Evolutionary conservation across 2,113 vertebrate species (phyloP).

Genomic region (human (Homo sapiens)): GRCh38 chr2:174313001-174313500

Average conservation of each 20-base stretch:
- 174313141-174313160: neutral
- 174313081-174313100: neutral
- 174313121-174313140: neutral
- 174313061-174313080: neutral
- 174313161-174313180: neutral
- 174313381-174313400: conserved; percentile 26
- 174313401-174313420: conserved; percentile 19
- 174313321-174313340: neutral
- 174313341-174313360: neutral
- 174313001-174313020: neutral
- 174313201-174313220: neutral
- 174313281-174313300: neutral
- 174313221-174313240: neutral
- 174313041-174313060: neutral
- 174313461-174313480: conserved; percentile 22
- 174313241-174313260: neutral
- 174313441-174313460: neutral
- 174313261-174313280: neutral
- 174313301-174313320: conserved; percentile 42
- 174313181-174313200: conserved; percentile 23
- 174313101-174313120: neutral
- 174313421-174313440: neutral
- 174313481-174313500: neutral
- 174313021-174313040: neutral
- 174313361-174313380: neutral